A percentile compares a stretch with the other conserved stretches of the same genome.
Conservation (phyloP, 2,797 vertebrate genomes). For the Phyllotis vaccarum region DNA sequence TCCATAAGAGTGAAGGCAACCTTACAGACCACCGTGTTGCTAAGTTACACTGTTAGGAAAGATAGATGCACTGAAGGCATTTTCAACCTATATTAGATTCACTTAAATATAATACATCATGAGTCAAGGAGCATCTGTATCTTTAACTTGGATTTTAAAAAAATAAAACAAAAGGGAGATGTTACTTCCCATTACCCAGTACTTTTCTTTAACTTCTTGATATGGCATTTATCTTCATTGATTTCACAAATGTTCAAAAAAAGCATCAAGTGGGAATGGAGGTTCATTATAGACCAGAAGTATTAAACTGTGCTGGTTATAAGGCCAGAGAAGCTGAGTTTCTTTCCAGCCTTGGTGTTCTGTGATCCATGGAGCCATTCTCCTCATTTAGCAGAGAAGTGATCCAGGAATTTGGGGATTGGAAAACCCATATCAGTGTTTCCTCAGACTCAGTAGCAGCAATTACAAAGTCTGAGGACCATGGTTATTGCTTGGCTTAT, state of each 20-base stretch:
- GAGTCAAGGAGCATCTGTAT: neutral
- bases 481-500: slow-evolving; percentile 13
- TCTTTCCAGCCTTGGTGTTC: neutral
- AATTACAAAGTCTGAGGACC: neutral
- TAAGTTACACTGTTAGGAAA: neutral
- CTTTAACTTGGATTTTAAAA: neutral
- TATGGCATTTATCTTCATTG: neutral
- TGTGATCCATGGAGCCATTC: neutral
- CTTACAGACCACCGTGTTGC: neutral
- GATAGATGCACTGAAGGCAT: neutral
- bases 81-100: neutral
- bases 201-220: slow-evolving; percentile 18
- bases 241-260: neutral
- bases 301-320: neutral
- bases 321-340: neutral
- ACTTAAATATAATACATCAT: neutral
- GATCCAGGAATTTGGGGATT: neutral
- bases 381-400: neutral
- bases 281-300: neutral
- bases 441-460: neutral
- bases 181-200: neutral
- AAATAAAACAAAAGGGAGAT: neutral
- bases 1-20: neutral
- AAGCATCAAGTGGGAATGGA: neutral
- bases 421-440: neutral